Evolutionary conservation across 2,113 vertebrate species (phyloP).

Genomic region (Urocolius indicus): DNA sequence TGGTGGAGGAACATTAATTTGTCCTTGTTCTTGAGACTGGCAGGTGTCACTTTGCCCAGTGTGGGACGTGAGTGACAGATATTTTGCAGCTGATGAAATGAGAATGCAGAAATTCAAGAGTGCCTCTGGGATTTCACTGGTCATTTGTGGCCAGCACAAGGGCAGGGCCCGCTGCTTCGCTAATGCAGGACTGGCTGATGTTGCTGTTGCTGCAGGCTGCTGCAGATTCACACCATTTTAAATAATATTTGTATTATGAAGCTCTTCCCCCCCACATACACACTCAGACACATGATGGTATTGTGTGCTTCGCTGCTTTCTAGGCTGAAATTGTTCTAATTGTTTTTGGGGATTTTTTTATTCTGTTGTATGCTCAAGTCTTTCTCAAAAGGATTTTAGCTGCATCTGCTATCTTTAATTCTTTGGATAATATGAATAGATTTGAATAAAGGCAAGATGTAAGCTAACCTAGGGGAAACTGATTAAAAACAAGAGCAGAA

Average conservation of each 20-base stretch:
- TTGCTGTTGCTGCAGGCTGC: constrained; percentile 55
- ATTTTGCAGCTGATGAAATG: constrained; percentile 91
- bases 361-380: constrained; percentile 20
- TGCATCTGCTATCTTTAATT: constrained; percentile 31
- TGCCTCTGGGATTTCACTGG: constrained; percentile 94
- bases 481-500: constrained; percentile 9
- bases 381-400: constrained; percentile 66
- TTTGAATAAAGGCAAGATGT: background rate
- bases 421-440: constrained; percentile 26
- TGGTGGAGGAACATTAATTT: constrained; percentile 81
- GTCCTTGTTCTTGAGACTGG: constrained; percentile 95
- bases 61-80: constrained; percentile 86
- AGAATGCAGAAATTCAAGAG: constrained; percentile 94
- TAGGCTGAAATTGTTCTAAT: constrained; percentile 66
- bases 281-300: background rate
- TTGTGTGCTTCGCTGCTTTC: constrained; percentile 31
- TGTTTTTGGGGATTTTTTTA: background rate
- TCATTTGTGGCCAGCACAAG: constrained; percentile 93
- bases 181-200: constrained; percentile 67
- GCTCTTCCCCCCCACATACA: background rate
- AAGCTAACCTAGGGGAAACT: background rate
- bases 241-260: constrained; percentile 74
- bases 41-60: constrained; percentile 96
- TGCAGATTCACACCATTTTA: constrained; percentile 57
- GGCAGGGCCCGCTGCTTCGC: constrained; percentile 84